phyloP scores from a whole-genome alignment of 2,888 invertebrate genomes.

The Euplexia lucipara region DNA sequence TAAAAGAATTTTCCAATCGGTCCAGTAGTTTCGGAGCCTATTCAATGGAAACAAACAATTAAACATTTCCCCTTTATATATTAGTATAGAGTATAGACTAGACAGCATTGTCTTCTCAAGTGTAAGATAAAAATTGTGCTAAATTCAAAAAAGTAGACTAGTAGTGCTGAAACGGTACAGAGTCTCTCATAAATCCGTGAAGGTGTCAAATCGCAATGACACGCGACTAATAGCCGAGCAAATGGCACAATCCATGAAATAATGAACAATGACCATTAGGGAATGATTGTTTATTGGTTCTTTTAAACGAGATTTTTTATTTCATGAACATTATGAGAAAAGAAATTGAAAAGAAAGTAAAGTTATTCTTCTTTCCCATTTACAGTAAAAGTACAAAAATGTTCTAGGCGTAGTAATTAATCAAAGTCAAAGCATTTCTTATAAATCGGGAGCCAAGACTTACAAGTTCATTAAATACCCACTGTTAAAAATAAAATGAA shows the following conservation, averaged over 20 bases:
- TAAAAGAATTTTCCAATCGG: too few relatives aligned
- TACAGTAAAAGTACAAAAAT: too few relatives aligned
- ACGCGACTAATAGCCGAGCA: constrained; percentile 39
- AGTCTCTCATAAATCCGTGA: constrained; percentile 31
- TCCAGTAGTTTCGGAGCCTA: too few relatives aligned
- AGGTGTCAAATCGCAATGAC: constrained; percentile 50
- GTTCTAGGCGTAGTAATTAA: too few relatives aligned
- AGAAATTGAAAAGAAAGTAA: background rate
- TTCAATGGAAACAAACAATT: too few relatives aligned
- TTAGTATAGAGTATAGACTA: too few relatives aligned
- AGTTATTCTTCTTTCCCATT: background rate
- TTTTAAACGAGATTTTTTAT: constrained; percentile 20
- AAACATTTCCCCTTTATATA: too few relatives aligned
- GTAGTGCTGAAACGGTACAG: constrained; percentile 60
- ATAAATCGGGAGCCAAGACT: too few relatives aligned
- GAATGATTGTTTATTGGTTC: constrained; percentile 32
- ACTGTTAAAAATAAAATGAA: too few relatives aligned
- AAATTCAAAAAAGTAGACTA: constrained; percentile 56
- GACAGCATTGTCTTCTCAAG: too few relatives aligned
- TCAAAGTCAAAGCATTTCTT: too few relatives aligned
- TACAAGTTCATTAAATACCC: too few relatives aligned
- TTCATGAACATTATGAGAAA: background rate
- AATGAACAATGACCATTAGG: constrained; percentile 19
- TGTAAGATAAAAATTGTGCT: constrained; percentile 20
- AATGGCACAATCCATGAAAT: constrained; percentile 43